Base-by-base conservation (phyloP, 2,888 invertebrate genomes). In the Itoplectis maculator region DNA sequence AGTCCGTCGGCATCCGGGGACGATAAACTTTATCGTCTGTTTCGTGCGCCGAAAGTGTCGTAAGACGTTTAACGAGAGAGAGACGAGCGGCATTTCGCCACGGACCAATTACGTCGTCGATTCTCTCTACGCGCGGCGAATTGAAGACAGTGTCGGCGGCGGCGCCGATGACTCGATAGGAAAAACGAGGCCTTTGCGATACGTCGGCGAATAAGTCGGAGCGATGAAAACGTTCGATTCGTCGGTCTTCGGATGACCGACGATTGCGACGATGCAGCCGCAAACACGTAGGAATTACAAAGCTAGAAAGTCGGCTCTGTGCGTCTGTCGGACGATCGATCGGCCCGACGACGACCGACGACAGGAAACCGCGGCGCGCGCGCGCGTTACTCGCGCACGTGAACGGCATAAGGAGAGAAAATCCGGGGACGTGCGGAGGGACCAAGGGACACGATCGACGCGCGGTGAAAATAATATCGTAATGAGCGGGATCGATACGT, bases 401-500 rank as follows among this genome's bases (percentile, higher is more conserved):
- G 85, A 82, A 59, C 51, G 63, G 88, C 86, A 87, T 88, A 86
- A 85, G 73, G 84, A 88, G 83, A 77, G 66, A 79, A 20, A 51
- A 54, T 51, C 42, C 13, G 42, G 49, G 20, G 59, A n/a, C n/a
- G n/a, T n/a, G n/a, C n/a, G n/a, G 23, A 49, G 37, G n/a, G 42
- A 61, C 40, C 40, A 42, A 47, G 51, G 29, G 61, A 77, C n/a
- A n/a, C 13, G 54, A 65, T 29, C 75, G 35, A 23, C 66, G 49
- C 66, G 49, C 40, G 81, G 72, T 49, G 84, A 86, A 85, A 82
- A 82, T 85, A 84, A 79, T 84, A 85, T 72, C 84, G 83, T 87
- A 85, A 88, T 84, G 86, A 88, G 85, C 56, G 20, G 81, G 81
- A 83, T 85, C 85, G 81, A 82, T 82, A 86, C 88, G 88, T 83